A percentile compares a stretch with the other conserved stretches of the same genome.
Evolutionary conservation across 1,140 invertebrate species (phyloP).

Genomic region (Drosophila obscura): DNA sequence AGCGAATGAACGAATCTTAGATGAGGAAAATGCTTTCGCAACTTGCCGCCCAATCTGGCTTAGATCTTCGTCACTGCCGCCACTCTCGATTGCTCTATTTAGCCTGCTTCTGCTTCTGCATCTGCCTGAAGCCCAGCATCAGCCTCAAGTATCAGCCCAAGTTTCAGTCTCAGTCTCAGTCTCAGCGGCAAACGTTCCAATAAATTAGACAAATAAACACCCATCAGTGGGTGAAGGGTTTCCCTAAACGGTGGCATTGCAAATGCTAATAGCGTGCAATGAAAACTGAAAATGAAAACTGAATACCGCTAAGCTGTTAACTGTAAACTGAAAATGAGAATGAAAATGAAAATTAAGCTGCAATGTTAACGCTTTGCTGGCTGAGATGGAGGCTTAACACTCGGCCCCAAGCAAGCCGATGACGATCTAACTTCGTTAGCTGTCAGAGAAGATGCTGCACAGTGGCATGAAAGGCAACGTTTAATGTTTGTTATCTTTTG

Average conservation of each 20-base stretch:
- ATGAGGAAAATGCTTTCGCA: slow-evolving; percentile 68
- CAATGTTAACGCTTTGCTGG: slow-evolving; percentile 73
- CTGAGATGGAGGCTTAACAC: too few species aligned
- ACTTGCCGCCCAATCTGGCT: slow-evolving; percentile 58
- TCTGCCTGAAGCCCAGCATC: background rate
- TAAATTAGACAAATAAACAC: slow-evolving; percentile 81
- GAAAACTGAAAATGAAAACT: slow-evolving; percentile 50
- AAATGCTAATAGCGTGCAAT: slow-evolving; percentile 67
- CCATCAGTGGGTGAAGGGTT: slow-evolving; percentile 64
- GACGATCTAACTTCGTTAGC: slow-evolving; percentile 32
- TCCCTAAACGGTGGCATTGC: slow-evolving; percentile 71
- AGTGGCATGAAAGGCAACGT: slow-evolving; percentile 9
- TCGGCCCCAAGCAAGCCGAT: slow-evolving; percentile 18
- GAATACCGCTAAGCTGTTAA: slow-evolving; percentile 48
- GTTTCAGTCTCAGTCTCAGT: background rate
- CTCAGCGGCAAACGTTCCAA: slow-evolving; percentile 46
- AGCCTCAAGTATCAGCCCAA: background rate
- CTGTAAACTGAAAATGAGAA: slow-evolving; percentile 61
- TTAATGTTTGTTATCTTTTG: background rate
- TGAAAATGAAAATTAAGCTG: slow-evolving; percentile 65
- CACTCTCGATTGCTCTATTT: slow-evolving; percentile 73
- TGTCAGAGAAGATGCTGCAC: slow-evolving; percentile 28
- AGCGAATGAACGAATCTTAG: slow-evolving; percentile 42
- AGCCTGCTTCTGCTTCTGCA: slow-evolving; percentile 45
- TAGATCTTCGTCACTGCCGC: slow-evolving; percentile 34